Base-by-base conservation (phyloP, 2,113 vertebrate species). In the Apteryx mantelli region DNA sequence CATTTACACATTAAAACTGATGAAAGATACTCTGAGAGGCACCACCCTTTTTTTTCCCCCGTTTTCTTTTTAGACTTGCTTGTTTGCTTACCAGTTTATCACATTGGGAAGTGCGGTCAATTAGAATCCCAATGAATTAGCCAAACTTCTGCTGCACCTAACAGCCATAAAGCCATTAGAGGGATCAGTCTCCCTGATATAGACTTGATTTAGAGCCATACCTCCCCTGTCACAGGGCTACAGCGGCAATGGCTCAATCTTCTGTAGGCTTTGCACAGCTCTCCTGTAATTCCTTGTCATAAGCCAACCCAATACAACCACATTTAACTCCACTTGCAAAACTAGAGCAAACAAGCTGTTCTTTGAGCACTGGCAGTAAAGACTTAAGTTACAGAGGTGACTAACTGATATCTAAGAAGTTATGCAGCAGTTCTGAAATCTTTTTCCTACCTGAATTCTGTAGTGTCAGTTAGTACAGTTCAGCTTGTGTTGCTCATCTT, bases 401-500 rank as follows among this genome's bases (percentile, higher is more conserved):
- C 52, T 66, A 71, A 60, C 2, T 65, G 42, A 26, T 53, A 4
- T 53, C 60, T 74, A 55, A 46, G 53, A 70, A 55, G 26, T 68
- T 30, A 25, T 30, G 56, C 30, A 60, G 56, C 17, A 60, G 32
- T 60, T 34, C 34, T 16, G 52, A 14, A 10, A 28, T 17, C 15
- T 25, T 44, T 38, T 74, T 83, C 46, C 15, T 55, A 7, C 16
- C 65, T 44, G 26, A 25, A 60, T 42, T 78, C n/a, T 79, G 32
- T 13, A 36, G 17, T 0, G 0, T 17, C 24, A 3, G 9, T 36
- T 20, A 50, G 46, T 8, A 42, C 52, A 32, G 19, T 28, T 34
- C 78, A 74, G 53, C 26, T 71, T 13, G 20, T 28, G 18, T 5
- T 13, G 65, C 56, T 34, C 19, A 60, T 18, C 56, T 40, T 40